Percentiles rank a stretch among this genome's conserved stretches.
These are phyloP conservation scores for Palythoa caribaeorum DNA, from an alignment of 92 coral and sea anemone genomes.

Conservation along the genomic window DNA sequence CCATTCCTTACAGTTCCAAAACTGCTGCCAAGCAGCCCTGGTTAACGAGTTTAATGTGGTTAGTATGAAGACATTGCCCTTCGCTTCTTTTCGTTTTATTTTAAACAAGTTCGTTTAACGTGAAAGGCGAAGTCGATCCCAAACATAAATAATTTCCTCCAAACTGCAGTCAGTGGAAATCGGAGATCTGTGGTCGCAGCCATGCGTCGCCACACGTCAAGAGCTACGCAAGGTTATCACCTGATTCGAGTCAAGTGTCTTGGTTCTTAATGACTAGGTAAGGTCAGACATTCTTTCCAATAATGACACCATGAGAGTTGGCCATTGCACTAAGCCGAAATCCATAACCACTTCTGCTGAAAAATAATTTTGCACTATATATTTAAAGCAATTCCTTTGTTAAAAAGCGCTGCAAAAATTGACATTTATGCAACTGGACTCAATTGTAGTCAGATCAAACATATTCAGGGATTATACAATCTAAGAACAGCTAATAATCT, in stretches of 20 bases:
- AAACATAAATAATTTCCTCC: neutral
- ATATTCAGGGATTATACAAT: too few relatives aligned
- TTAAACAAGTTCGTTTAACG: neutral
- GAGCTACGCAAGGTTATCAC: conserved; percentile 87
- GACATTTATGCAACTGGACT: too few relatives aligned
- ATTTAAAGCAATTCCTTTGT: too few relatives aligned
- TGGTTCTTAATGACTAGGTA: conserved; percentile 98
- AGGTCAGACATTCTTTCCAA: neutral
- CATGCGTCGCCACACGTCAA: conserved; percentile 97
- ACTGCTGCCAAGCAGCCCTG: conserved; percentile 96
- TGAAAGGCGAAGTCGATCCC: neutral
- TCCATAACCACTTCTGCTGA: too few relatives aligned
- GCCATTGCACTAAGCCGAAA: too few relatives aligned
- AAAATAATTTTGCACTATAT: too few relatives aligned
- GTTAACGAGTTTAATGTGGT: conserved; percentile 88
- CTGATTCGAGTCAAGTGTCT: conserved; percentile 76
- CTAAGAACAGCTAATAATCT: too few relatives aligned
- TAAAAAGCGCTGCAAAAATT: too few relatives aligned
- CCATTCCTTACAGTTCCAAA: conserved; percentile 91
- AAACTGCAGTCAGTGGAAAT: conserved; percentile 82
- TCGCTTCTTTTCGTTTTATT: neutral
- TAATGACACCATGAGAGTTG: too few relatives aligned
- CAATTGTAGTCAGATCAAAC: too few relatives aligned
- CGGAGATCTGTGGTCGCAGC: conserved; percentile 80
- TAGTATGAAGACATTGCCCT: conserved; percentile 18